Evolutionary conservation across 2,888 invertebrate species (phyloP), one percentile per base, ranked within the genome.

Genomic region (Mesopsocus fuscifrons): DNA sequence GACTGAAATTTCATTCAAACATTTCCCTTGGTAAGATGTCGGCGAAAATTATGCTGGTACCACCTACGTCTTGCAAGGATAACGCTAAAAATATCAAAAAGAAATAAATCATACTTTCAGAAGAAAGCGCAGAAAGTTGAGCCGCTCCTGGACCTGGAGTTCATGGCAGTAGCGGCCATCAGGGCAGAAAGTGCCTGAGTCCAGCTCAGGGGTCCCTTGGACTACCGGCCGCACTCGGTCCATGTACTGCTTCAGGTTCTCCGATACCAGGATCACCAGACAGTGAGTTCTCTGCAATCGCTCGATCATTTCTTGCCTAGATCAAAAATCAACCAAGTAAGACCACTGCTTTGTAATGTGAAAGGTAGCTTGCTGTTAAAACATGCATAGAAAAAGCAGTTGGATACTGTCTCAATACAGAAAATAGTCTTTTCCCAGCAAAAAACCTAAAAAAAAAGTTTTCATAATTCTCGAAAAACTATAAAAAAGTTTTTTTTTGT

Each of bases 151-250:
- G 45, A 95, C 89, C 67, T 95, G 94, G 52, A 82, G 73, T 43
- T 78, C 72, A 59, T 95, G 95, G 53, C 84, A 83, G 61, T 91
- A 95, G 50, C 94, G 71, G 17, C 84, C 82, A 57, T 94, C 94
- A 0, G 84, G 77, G 52, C 77, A 67, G 63, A 79, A 78, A 51
- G 67, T 74, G 42, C 75, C 73, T 55, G 87, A 81, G 54, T 89
- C 85, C 46, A 83, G 66, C 50, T 77, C 75, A 17, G 80, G 75
- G 57, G 78, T 73, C 53, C 74, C 79, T 61, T 71, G 72, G 38
- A 69, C 68, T 51, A 73, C 59, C 43, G 64, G 64, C 47, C 88
- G 69, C 48, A 89, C 80, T 54, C 77, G 76, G 47, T 87, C 83
- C 87, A 94, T 89, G 56, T 94, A 95, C 48, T 69, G 67, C 6